Evolutionary conservation across 2,113 vertebrate species (phyloP).

Genomic region (Ptyas mucosa): DNA sequence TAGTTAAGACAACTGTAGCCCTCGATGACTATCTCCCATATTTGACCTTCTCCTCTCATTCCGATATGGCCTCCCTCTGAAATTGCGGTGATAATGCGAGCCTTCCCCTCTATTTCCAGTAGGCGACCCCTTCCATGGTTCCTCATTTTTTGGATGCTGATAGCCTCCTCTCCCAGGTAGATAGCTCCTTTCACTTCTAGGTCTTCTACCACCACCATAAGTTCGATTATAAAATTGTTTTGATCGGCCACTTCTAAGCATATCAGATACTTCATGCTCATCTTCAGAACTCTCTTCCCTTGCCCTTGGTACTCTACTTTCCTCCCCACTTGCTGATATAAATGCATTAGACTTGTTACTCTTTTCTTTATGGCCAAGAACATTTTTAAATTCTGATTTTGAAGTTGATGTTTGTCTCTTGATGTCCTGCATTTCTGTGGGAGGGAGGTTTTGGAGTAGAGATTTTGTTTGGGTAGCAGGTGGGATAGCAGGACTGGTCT

Average conservation of each 20-base stretch:
- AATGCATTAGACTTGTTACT: constrained; percentile 51
- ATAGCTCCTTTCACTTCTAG: constrained; percentile 69
- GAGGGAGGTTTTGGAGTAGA: constrained; percentile 21
- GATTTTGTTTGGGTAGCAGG: constrained; percentile 45
- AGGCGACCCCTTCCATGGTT: constrained; percentile 71
- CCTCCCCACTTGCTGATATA: constrained; percentile 43
- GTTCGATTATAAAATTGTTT: constrained; percentile 79
- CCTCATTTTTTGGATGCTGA: constrained; percentile 67
- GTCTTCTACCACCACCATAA: constrained; percentile 67
- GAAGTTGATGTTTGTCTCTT: constrained; percentile 11
- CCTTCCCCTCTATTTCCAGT: constrained; percentile 69
- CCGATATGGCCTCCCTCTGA: constrained; percentile 66
- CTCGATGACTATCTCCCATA: constrained; percentile 71
- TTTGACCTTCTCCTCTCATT: constrained; percentile 68
- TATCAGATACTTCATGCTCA: constrained; percentile 70
- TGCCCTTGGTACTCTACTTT: constrained; percentile 60
- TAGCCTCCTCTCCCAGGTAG: constrained; percentile 67
- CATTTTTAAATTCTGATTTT: constrained; percentile 46
- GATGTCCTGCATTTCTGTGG: constrained; percentile 11
- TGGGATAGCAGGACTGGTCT: neutral
- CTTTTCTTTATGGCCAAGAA: constrained; percentile 58
- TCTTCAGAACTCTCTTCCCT: constrained; percentile 78
- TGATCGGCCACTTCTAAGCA: constrained; percentile 71
- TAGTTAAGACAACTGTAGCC: constrained; percentile 64
- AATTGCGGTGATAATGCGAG: constrained; percentile 66